A percentile compares a stretch with the other conserved stretches of the same genome.
phyloP scores from a whole-genome alignment of 2,113 vertebrate genomes.

The Psilopsiagon aymara region DNA sequence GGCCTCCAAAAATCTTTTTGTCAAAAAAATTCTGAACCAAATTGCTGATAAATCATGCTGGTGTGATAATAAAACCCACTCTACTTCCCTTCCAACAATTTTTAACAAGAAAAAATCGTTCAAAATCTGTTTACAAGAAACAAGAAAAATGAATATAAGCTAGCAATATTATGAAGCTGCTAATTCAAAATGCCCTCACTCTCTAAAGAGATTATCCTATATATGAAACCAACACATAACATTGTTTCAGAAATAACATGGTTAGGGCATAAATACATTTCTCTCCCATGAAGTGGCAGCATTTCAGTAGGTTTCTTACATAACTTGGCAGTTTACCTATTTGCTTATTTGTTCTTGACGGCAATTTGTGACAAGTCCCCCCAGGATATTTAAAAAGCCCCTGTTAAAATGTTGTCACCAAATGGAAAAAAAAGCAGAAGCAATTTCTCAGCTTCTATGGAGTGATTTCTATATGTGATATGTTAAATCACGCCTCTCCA shows the following conservation, averaged over 20 bases:
- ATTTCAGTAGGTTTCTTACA: neutral
- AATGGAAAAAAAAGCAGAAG: neutral
- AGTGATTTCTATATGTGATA: neutral
- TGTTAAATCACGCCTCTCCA: neutral
- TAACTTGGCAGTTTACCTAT: neutral
- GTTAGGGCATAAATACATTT: neutral
- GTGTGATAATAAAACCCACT: neutral
- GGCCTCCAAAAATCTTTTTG: neutral
- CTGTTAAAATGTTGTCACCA: neutral
- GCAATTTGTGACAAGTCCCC: neutral
- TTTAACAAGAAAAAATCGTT: neutral
- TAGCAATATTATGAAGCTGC: neutral
- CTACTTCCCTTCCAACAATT: neutral
- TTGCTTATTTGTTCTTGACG: neutral
- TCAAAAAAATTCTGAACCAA: neutral
- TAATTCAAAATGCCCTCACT: neutral
- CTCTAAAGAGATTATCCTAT: neutral
- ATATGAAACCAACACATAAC: neutral
- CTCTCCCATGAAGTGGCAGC: neutral
- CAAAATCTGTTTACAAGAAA: neutral
- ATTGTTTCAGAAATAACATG: neutral
- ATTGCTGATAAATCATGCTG: neutral
- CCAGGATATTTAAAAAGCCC: neutral
- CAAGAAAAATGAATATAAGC: neutral
- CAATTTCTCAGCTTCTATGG: neutral